Conservation (phyloP, 1,140 invertebrate genomes). For the Macrobrachium nipponense region DNA sequence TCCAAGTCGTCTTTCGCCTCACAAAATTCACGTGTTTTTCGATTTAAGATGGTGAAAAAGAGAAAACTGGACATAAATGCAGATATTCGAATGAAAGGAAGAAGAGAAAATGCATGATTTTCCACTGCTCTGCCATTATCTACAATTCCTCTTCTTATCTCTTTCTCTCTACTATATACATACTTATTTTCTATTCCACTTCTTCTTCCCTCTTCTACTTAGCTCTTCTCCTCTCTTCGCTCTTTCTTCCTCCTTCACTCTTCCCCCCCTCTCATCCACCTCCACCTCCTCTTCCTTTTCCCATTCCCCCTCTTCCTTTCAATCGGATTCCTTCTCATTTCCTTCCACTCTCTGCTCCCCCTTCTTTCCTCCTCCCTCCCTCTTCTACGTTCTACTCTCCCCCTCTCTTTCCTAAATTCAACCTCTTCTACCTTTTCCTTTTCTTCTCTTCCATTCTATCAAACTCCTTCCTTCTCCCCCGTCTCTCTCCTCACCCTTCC, state of each 20-base stretch:
- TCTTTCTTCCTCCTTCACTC: not conserved
- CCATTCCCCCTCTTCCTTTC: not conserved
- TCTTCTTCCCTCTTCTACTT: not conserved
- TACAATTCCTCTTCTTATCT: not conserved
- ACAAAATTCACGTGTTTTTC: too few species aligned
- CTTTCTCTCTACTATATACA: not conserved
- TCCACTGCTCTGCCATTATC: too few species aligned
- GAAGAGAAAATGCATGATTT: too few species aligned
- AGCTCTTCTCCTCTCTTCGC: not conserved
- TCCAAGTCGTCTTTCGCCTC: too few species aligned
- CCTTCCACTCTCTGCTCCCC: not conserved
- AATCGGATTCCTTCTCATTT: not conserved
- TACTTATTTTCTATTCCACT: not conserved
- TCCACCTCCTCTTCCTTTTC: not conserved
- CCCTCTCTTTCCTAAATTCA: not conserved
- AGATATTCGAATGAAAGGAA: too few species aligned
- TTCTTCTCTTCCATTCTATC: not conserved
- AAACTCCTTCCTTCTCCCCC: not conserved
- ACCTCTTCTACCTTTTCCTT: not conserved
- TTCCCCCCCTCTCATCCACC: not conserved
- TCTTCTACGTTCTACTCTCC: not conserved
- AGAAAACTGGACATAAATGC: too few species aligned
- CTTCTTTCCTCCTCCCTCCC: not conserved
- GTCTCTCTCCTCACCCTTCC: not conserved
- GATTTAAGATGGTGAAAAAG: too few species aligned